Percentiles rank a stretch among this genome's conserved stretches.
Conservation (phyloP, 2,888 invertebrate genomes). For the Cremastinae sp. region DNA sequence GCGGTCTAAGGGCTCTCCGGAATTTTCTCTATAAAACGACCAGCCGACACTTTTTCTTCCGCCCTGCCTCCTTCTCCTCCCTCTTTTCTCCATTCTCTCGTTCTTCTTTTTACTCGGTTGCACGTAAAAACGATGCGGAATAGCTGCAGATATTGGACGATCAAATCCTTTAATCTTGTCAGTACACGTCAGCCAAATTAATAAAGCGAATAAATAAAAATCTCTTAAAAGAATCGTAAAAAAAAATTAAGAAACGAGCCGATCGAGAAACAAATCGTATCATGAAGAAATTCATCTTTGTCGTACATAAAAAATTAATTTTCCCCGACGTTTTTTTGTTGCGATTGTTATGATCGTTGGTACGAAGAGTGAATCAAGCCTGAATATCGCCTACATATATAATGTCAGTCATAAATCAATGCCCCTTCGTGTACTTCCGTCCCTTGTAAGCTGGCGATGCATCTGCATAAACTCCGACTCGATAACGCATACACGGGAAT, state of each 20-base stretch:
- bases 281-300: background rate
- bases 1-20: slow-evolving; percentile 35
- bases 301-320: too few species aligned
- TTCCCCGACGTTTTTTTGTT: background rate
- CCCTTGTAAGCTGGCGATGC: slow-evolving; percentile 30
- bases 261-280: background rate
- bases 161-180: slow-evolving; percentile 73
- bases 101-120: slow-evolving; percentile 59
- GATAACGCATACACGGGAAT: slow-evolving; percentile 37
- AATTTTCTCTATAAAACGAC: slow-evolving; percentile 19
- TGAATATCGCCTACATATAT: slow-evolving; percentile 32
- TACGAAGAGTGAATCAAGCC: slow-evolving; percentile 4
- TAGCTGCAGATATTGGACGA: slow-evolving; percentile 68
- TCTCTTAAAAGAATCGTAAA: background rate
- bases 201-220: background rate
- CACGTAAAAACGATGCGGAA: slow-evolving; percentile 18
- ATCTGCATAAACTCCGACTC: slow-evolving; percentile 53
- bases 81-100: background rate
- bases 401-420: slow-evolving; percentile 53
- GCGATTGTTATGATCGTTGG: slow-evolving; percentile 29
- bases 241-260: background rate
- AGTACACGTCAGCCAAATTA: background rate
- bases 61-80: too few species aligned
- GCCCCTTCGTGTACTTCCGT: slow-evolving; percentile 51
- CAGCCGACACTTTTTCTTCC: slow-evolving; percentile 41